Evolutionary conservation across 2,888 invertebrate species (phyloP).

Genomic region (Phengaris arion): DNA sequence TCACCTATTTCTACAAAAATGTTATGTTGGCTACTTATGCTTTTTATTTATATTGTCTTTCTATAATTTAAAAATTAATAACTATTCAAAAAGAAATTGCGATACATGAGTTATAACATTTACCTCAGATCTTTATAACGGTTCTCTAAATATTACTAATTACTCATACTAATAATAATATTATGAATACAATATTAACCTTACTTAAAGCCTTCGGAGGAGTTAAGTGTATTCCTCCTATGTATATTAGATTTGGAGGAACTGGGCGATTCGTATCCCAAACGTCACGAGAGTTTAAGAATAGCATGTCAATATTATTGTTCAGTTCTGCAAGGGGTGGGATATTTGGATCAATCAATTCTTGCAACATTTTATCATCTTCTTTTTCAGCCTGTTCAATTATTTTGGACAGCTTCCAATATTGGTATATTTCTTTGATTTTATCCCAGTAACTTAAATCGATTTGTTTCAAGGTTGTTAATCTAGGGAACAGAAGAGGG

Average conservation of each 20-base stretch:
- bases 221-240: constrained; percentile 48
- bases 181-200: constrained; percentile 34
- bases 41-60: no score
- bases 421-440: constrained; percentile 41
- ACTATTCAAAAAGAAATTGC: no score
- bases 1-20: no score
- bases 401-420: constrained; percentile 32
- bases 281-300: constrained; percentile 47
- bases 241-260: constrained; percentile 47
- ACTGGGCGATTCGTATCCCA: constrained; percentile 49
- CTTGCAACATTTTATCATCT: constrained; percentile 40
- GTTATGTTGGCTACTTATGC: no score
- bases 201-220: constrained; percentile 42
- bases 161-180: no score
- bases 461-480: constrained; percentile 40
- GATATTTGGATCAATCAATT: constrained; percentile 39
- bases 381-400: constrained; percentile 20
- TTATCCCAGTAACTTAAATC: constrained; percentile 50
- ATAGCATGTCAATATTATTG: constrained; percentile 50
- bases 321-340: constrained; percentile 41
- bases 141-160: no score
- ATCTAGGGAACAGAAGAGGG: constrained; percentile 47
- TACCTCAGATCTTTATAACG: no score
- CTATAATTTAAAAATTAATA: no score
- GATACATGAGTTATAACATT: no score